Evolutionary conservation across 2,113 vertebrate genomes (phyloP).

Genomic region (Euleptes europaea): DNA sequence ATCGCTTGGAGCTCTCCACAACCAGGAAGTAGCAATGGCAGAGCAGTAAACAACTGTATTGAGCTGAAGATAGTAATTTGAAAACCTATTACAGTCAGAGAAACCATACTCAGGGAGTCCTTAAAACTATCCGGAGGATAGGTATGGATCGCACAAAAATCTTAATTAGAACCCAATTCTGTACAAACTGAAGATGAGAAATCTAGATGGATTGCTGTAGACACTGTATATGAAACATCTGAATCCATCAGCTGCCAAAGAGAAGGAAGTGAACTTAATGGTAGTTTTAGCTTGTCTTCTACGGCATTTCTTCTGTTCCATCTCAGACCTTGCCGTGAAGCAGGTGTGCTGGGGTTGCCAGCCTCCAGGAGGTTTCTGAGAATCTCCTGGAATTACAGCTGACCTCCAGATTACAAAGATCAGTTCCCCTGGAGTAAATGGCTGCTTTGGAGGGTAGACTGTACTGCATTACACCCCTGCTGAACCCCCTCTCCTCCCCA

Average conservation of each 20-base stretch:
- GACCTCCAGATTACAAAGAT: too few relatives aligned
- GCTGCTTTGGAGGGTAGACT: too few relatives aligned
- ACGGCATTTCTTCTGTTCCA: not conserved
- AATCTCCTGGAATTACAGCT: too few relatives aligned
- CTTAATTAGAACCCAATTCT: too few relatives aligned
- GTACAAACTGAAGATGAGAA: not conserved
- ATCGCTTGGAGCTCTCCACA: not conserved
- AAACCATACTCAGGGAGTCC: not conserved
- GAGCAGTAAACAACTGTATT: not conserved
- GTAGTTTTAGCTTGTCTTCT: too few relatives aligned
- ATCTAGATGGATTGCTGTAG: not conserved
- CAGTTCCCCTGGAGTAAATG: too few relatives aligned
- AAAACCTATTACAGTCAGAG: not conserved
- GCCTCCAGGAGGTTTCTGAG: too few relatives aligned
- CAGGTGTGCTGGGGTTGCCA: too few relatives aligned
- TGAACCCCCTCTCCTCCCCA: too few relatives aligned
- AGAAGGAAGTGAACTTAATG: not conserved
- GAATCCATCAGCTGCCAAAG: not conserved
- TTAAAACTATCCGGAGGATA: not conserved
- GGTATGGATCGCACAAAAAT: too few relatives aligned
- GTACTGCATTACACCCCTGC: too few relatives aligned
- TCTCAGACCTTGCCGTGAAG: not conserved
- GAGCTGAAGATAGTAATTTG: not conserved
- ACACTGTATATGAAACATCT: not conserved
- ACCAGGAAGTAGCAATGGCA: not conserved